A percentile compares a stretch with the other conserved stretches of the same genome.
Conservation (phyloP, 2,113 vertebrate genomes). For the Oncorhynchus kisutch region DNA sequence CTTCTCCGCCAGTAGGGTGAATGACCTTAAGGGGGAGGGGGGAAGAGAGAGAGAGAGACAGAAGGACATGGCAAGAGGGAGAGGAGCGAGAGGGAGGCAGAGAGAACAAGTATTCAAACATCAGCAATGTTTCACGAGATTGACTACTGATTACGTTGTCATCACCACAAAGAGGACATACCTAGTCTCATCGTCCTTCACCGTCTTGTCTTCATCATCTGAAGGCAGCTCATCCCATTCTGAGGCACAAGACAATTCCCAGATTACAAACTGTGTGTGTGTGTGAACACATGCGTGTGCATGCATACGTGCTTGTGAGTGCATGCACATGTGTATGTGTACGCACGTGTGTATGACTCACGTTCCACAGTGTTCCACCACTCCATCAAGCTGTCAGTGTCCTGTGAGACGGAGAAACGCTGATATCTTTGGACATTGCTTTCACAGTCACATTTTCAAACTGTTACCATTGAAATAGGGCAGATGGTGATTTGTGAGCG, state of each 20-base stretch:
- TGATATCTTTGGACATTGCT: neutral
- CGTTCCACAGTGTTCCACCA: conserved; percentile 76
- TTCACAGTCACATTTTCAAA: neutral
- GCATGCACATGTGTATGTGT: neutral
- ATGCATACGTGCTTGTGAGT: too few relatives aligned
- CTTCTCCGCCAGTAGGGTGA: conserved; percentile 65
- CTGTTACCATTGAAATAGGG: neutral
- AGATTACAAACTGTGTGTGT: neutral
- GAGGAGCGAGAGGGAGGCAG: neutral
- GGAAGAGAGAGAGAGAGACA: neutral
- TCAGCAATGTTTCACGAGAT: neutral
- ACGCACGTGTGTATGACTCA: conserved; percentile 47
- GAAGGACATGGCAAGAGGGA: neutral
- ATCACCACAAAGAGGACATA: conserved; percentile 25
- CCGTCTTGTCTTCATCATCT: conserved; percentile 57
- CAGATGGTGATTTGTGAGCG: neutral
- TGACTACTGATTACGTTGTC: neutral
- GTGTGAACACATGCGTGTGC: too few relatives aligned
- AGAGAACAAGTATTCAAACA: neutral
- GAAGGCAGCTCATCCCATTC: conserved; percentile 74
- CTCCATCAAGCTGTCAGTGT: conserved; percentile 77
- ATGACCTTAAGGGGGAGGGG: conserved; percentile 48
- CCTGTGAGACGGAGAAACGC: conserved; percentile 48
- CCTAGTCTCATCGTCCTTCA: conserved; percentile 64
- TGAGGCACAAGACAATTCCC: conserved; percentile 39